Base-by-base conservation (phyloP, 2,888 invertebrate genomes). In the Leucophenga montana region DNA sequence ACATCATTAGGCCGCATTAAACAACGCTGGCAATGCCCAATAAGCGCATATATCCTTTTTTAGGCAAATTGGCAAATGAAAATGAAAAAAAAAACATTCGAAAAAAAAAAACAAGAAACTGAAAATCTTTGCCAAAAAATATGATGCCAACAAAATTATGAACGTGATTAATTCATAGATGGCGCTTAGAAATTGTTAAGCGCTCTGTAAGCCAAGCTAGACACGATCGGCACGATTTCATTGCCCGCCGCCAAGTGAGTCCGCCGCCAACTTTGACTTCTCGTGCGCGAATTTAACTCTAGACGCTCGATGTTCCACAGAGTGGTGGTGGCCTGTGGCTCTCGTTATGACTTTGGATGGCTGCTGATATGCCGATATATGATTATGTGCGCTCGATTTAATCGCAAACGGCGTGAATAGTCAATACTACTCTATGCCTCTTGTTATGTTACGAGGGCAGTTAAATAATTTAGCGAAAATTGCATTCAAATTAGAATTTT, bases 151-250 rank as follows among this genome's bases (percentile, higher is more conserved):
- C 71, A 69, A 77, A 82, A 82, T 84, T 84, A 82, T 82, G 81
- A 84, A 84, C 81, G 83, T 84, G 85, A 83, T 82, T 84, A 83
- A 82, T 82, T 84, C 85, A 82, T 84, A 84, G 84, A 83, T 84
- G 84, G 80, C 81, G 81, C 81, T 78, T 83, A 77, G 80, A 82
- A 78, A 81, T 81, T 81, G 81, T 50, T 18, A 50, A 50, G 16
- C 50, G 50, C 39, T 39, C 39, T 39, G 39, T 39, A 39, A 39
- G 50, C 50, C 50, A 50, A 50, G 13, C n/a, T 50, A 18, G 50
- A 50, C 61, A 64, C 62, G 62, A 46, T 22, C 11, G 20, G 62
- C 62, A 64, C 62, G 62, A 64, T 48, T 64, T 64, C 27, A n/a
- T 5, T n/a, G 27, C 46, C 22, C 20, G 48, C 39, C 44, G 46